Evolutionary conservation across 1,140 invertebrate species (phyloP), one percentile per base, ranked within the genome.

Genomic region (Wasmannia auropunctata): DNA sequence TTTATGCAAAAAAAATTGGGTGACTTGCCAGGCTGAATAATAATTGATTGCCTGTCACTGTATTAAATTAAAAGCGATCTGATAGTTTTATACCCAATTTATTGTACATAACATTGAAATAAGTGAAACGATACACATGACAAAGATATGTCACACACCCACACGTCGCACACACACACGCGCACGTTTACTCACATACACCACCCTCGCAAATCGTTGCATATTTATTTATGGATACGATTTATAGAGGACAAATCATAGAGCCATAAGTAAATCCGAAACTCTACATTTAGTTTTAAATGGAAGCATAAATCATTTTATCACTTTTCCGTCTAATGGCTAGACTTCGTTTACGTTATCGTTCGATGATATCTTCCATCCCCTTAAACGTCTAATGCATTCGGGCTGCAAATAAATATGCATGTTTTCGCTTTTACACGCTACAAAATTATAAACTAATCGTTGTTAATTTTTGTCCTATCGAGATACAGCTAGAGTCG

Each of bases 281-380:
- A 87, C 40, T 81, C 83, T 90, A 90, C 89, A 85, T 80, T 86
- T 87, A 63, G 69, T 90, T 54, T 85, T 86, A 88, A 90, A 77
- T 90, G 89, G 89, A 90, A 90, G 89, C 89, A 88, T 90, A 90
- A 90, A 90, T 63, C 88, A 90, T 77, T n/a, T 83, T 87, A 89
- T 89, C 89, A 88, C 72, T 83, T 90, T 62, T 80, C 60, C n/a
- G 58, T 60, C 79, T 84, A 88, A 74, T 83, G 77, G 86, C 70
- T 90, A 90, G 81, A 83, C 87, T 65, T 90, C 85, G 87, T 90
- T n/a, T 86, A 72, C 56, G 62, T n/a, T 63, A 87, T 89, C 58
- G 22, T 90, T 87, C 86, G 76, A 90, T 87, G 58, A 76, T 86
- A 81, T 62, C 87, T 77, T 86, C 54, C 79, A 65, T 76, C 40